Base-by-base conservation (phyloP, 2,797 vertebrate genomes). In the Oceanodroma leucorhoa region DNA sequence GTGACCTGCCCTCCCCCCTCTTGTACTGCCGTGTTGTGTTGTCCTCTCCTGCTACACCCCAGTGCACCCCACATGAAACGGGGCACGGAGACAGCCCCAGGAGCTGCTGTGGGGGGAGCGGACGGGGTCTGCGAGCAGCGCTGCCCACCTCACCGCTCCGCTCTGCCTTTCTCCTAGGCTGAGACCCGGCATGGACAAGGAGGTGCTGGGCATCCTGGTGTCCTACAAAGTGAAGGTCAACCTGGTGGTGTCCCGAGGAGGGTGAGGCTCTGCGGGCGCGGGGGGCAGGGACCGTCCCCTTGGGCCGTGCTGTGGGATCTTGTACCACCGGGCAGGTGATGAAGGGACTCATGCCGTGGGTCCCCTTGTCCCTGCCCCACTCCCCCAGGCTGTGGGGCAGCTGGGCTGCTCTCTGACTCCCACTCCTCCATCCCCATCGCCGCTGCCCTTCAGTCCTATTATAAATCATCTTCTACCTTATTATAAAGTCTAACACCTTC, bases 171-270 rank as follows among this genome's bases (percentile, higher is more conserved):
- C 89, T 83, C 72, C 30, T 95, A 99, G 99, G 69, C 96, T 99
- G 97, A 97, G 97, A 88, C 84, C 95, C 0, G 98, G 98, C 32
- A 90, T 98, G 95, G 97, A 99, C 70, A 99, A 98, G 95, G 98
- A 99, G 58, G 98, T 99, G 71, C 97, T 98, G 94, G 99, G 99
- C 96, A 99, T 99, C 85, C 53, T 99, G 77, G 96, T 99, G 64
- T 98, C 98, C 95, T 99, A 99, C 97, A 99, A 99, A 98, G 97
- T 99, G 92, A 99, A 98, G 97, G 98, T 99, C 95, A 99, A 97
- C 91, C 94, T 99, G 54, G 78, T 98, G 93, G 98, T 98, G 72
- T 98, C 98, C 45, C 87, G 98, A 75, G 98, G 98, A 96, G 98
- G 99, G 99, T 99, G 89, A 98, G 97, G 73, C 41, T 79, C 79